phyloP scores from a whole-genome alignment of 2,888 invertebrate genomes.

The Thalpophila matura region DNA sequence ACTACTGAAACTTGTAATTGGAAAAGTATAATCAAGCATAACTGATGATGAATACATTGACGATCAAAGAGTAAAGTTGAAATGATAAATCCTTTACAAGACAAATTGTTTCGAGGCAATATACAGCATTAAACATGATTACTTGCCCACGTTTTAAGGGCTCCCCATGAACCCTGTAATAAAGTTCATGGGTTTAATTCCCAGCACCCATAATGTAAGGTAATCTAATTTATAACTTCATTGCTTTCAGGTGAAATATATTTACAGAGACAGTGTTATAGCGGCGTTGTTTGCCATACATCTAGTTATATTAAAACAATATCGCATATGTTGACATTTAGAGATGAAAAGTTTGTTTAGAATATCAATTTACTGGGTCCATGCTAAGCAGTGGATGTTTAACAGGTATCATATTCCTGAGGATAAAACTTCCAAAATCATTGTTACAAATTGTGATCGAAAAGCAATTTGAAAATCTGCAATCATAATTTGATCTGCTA shows the following conservation, averaged over 20 bases:
- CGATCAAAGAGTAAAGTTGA: conserved; percentile 3
- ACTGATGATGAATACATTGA: conserved; percentile 7
- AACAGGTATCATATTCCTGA: too few relatives aligned
- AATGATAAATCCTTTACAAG: conserved; percentile 32
- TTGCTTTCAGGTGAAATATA: conserved; percentile 49
- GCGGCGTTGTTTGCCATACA: conserved; percentile 16
- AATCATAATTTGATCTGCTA: too few relatives aligned
- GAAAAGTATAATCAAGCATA: background rate
- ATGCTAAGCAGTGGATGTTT: too few relatives aligned
- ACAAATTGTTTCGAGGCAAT: conserved; percentile 32
- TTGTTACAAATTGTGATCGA: too few relatives aligned
- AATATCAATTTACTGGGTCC: too few relatives aligned
- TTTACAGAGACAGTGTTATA: conserved; percentile 22
- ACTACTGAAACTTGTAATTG: background rate
- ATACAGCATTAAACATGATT: conserved; percentile 50
- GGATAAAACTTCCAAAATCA: too few relatives aligned
- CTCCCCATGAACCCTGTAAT: conserved; percentile 46
- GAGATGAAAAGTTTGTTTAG: too few relatives aligned
- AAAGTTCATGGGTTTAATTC: conserved; percentile 60
- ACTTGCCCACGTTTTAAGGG: conserved; percentile 47
- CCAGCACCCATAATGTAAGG: conserved; percentile 50
- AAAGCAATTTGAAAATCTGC: too few relatives aligned
- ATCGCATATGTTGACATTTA: background rate
- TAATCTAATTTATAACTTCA: conserved; percentile 58
- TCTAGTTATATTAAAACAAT: background rate